These are phyloP conservation scores for Drosophila seclusa DNA, from an alignment of 2,888 invertebrate genomes.

Conservation along the genomic window DNA sequence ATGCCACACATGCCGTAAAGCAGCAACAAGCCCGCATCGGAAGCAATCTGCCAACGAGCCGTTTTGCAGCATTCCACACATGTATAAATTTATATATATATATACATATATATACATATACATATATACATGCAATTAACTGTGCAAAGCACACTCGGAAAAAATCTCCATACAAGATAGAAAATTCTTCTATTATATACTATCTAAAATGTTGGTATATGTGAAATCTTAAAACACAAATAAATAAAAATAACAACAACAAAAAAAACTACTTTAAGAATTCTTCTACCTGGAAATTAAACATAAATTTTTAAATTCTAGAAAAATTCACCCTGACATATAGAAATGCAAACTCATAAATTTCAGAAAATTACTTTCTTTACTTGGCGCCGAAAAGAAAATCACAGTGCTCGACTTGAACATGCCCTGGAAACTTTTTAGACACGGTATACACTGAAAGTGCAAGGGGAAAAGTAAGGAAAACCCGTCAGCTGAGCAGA, in stretches of 20 bases:
- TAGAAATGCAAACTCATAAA: background rate
- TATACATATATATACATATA: background rate
- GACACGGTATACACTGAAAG: background rate
- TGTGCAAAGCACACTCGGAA: slow-evolving; percentile 4
- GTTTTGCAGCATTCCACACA: background rate
- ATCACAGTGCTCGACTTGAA: background rate
- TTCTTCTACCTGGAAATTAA: background rate
- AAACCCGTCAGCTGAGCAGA: slow-evolving; percentile 1
- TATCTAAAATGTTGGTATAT: background rate
- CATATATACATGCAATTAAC: slow-evolving; percentile 17
- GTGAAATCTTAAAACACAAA: background rate
- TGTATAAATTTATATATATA: background rate
- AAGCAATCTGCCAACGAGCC: slow-evolving; percentile 35
- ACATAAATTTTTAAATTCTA: background rate
- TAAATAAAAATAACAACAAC: background rate
- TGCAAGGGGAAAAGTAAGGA: background rate
- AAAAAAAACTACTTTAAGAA: background rate
- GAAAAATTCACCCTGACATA: too few species aligned
- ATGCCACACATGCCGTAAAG: slow-evolving; percentile 14
- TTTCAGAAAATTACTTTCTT: background rate
- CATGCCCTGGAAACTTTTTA: background rate
- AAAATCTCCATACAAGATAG: background rate
- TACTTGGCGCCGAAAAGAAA: background rate
- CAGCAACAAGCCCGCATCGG: slow-evolving; percentile 15
- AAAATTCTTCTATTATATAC: background rate